Percentiles rank a stretch among this genome's conserved stretches.
phyloP scores from a whole-genome alignment of 2,797 vertebrate species.

The Cetoscarus ocellatus region DNA sequence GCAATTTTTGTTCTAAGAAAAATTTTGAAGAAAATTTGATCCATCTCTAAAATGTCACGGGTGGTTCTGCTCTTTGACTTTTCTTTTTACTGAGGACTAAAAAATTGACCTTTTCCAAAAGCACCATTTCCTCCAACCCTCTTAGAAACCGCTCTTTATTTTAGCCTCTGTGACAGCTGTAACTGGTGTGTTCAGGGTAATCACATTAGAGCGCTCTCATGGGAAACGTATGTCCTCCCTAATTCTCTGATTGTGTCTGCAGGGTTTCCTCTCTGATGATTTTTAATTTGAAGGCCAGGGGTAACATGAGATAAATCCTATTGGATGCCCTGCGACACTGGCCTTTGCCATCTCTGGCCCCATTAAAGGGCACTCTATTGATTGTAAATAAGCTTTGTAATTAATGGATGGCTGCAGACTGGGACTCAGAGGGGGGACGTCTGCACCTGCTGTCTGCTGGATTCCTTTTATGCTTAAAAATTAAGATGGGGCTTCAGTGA shows the following conservation, averaged over 20 bases:
- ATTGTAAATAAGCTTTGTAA: constrained; percentile 75
- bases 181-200: constrained; percentile 49
- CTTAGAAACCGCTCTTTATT: constrained; percentile 21
- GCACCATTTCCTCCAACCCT: constrained; percentile 17
- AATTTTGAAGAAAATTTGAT: no score
- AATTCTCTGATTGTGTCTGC: constrained; percentile 58
- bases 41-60: no score
- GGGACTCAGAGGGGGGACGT: constrained; percentile 4
- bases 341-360: constrained; percentile 65
- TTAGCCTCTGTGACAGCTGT: constrained; percentile 2
- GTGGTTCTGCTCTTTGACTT: no score
- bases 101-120: constrained; percentile 11
- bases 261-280: constrained; percentile 59
- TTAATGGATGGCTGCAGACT: constrained; percentile 60
- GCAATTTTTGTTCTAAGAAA: no score
- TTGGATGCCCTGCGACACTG: constrained; percentile 52
- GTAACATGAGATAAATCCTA: constrained; percentile 75
- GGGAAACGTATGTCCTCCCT: constrained; percentile 47
- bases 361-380: constrained; percentile 75
- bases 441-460: constrained; percentile 46
- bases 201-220: constrained; percentile 57
- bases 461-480: constrained; percentile 50
- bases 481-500: constrained; percentile 35
- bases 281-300: constrained; percentile 65
- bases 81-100: not conserved